Evolutionary conservation across 2,888 invertebrate genomes (phyloP), one percentile per base, ranked within the genome.

Genomic region (Drosophila nigritarsus): DNA sequence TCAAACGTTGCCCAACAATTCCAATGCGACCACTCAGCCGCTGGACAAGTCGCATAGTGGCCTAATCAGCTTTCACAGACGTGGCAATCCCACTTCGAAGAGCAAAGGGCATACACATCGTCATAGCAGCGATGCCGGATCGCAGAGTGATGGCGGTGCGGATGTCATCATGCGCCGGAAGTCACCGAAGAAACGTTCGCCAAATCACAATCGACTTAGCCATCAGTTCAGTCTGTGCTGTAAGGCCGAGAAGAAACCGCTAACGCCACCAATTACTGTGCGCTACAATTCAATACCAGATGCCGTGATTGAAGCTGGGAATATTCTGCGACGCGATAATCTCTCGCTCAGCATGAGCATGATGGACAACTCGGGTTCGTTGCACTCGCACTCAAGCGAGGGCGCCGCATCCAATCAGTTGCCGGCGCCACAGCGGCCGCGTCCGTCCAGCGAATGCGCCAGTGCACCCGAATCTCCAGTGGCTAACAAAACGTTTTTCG

Each of bases 191-290:
- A 87, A 90, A 68, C 91, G 91, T 13, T 91, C 91, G 7, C 90
- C 91, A 2, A 92, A 92, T 70, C 92, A 92, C 69, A 93, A 93
- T 82, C 82, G 93, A 7, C 92, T 93, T 32, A 93, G 93, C 58
- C 93, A 93, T 83, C 92, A 92, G 74, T 93, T 93, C 61, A 91
- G 92, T 59, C 81, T 93, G 64, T 93, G 93, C 74, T 93, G 93
- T 74, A 91, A 92, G 71, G 91, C 91, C 0, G 92, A 93, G 54
- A 91, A 91, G 62, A 92, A 92, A 45, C 90, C 91, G 0, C 74
- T 90, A 67, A 92, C 93, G 24, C 92, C 93, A 4, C 92, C 93
- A 9, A 92, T 93, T 3, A 91, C 92, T 13, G 93, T 93, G 55
- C 92, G 92, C 5, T 93, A 93, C 63, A 93, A 92, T 78, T 93